Percentiles rank a stretch among this genome's conserved stretches.
Evolutionary conservation across 1,140 invertebrate species (phyloP).

Genomic region (Saccostrea cuccullata): DNA sequence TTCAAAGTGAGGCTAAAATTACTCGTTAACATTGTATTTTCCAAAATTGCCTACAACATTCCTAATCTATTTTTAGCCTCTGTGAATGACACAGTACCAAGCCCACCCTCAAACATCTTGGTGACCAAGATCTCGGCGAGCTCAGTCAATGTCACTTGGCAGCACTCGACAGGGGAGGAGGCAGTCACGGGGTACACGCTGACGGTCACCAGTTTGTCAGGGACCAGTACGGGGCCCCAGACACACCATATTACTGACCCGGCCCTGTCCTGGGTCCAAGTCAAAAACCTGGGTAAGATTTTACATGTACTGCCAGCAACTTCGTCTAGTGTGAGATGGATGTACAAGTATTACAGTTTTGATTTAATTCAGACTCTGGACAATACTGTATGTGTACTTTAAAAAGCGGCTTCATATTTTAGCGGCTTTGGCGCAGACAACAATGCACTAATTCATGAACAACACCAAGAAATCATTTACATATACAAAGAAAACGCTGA

Average conservation of each 20-base stretch:
- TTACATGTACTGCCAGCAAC: background rate
- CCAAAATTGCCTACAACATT: background rate
- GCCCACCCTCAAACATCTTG: slow-evolving; percentile 40
- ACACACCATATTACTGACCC: slow-evolving; percentile 10
- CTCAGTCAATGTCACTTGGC: slow-evolving; percentile 56
- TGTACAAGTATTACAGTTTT: too few relatives aligned
- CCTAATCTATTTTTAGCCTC: background rate
- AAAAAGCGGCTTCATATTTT: too few relatives aligned
- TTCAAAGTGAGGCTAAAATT: too few relatives aligned
- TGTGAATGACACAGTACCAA: slow-evolving; percentile 41
- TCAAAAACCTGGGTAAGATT: slow-evolving; percentile 17
- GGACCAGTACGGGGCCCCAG: background rate
- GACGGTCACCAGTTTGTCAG: slow-evolving; percentile 32
- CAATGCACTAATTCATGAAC: too few relatives aligned
- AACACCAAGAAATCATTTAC: too few relatives aligned
- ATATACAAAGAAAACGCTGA: too few relatives aligned
- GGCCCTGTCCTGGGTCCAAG: background rate
- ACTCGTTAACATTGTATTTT: too few relatives aligned
- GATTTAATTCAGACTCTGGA: too few relatives aligned
- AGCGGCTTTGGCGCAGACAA: too few relatives aligned
- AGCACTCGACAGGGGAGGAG: background rate
- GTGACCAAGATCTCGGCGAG: slow-evolving; percentile 46
- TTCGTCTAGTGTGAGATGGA: too few relatives aligned
- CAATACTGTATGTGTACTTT: too few relatives aligned
- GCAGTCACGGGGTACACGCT: slow-evolving; percentile 29